Percentiles rank a stretch among this genome's conserved stretches.
Conservation (phyloP, 2,888 invertebrate genomes). For the Epicampocera succincta region DNA sequence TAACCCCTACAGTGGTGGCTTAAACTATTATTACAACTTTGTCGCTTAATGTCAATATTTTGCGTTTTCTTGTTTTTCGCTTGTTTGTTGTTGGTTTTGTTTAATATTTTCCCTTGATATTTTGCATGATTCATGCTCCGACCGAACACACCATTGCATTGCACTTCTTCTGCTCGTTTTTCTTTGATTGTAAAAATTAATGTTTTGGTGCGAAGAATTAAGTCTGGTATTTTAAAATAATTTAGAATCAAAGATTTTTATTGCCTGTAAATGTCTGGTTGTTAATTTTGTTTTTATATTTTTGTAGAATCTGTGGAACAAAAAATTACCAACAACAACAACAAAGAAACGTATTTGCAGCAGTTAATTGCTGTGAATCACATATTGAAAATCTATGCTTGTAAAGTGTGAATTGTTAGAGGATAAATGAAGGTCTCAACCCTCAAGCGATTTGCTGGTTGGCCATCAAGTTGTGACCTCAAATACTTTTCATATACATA, state of each 20-base stretch:
- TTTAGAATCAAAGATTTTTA: conserved; percentile 49
- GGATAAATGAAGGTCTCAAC: conserved; percentile 65
- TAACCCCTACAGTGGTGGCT: conserved; percentile 60
- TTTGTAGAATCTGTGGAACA: conserved; percentile 3
- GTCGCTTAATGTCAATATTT: conserved; percentile 13
- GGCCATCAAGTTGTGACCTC: conserved; percentile 62
- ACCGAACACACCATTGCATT: conserved; percentile 7
- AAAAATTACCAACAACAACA: too few relatives aligned
- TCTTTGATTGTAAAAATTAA: conserved; percentile 33
- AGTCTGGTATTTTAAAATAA: conserved; percentile 53
- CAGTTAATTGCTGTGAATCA: conserved; percentile 54
- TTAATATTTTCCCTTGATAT: conserved; percentile 17
- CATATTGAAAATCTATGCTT: conserved; percentile 57
- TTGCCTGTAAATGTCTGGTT: conserved; percentile 47
- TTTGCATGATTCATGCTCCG: conserved; percentile 37
- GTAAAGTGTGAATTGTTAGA: conserved; percentile 42
- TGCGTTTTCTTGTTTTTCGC: not conserved
- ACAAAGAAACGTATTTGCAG: conserved; percentile 38
- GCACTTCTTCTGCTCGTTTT: not conserved
- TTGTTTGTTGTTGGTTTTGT: not conserved
- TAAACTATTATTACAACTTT: conserved; percentile 50
- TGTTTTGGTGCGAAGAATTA: conserved; percentile 47
- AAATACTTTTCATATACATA: too few relatives aligned
- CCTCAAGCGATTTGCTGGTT: conserved; percentile 49
- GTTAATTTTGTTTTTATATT: conserved; percentile 31